Percentiles rank a stretch among this genome's conserved stretches.
Evolutionary conservation across 2,113 vertebrate genomes (phyloP).

Genomic region (Nestor notabilis): DNA sequence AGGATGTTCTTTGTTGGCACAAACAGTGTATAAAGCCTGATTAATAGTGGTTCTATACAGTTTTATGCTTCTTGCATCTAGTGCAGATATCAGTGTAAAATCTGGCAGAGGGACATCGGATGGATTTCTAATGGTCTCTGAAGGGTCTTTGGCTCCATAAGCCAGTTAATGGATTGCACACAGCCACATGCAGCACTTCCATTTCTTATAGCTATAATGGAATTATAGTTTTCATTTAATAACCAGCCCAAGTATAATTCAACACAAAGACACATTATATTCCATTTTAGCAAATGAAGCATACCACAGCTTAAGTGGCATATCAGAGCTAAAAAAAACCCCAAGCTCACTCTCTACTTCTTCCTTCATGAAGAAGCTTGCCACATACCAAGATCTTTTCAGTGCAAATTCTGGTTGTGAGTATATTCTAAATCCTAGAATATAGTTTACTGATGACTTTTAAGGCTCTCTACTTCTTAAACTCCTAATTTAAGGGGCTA

Average conservation of each 20-base stretch:
- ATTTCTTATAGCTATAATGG: neutral
- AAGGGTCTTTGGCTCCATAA: constrained; percentile 4
- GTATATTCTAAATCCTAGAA: neutral
- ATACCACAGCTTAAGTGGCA: neutral
- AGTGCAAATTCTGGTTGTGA: neutral
- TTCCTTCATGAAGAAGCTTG: neutral
- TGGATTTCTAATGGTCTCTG: constrained; percentile 27
- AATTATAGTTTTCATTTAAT: constrained; percentile 60
- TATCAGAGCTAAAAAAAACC: neutral
- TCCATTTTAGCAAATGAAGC: neutral
- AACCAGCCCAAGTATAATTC: constrained; percentile 32
- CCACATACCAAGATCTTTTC: neutral
- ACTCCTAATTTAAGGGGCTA: neutral
- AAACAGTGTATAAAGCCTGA: neutral
- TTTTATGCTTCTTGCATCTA: neutral
- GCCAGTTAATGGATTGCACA: constrained; percentile 32
- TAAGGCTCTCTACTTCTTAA: neutral
- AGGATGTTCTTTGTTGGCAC: neutral
- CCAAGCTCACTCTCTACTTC: neutral
- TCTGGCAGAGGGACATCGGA: neutral
- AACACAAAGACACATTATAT: constrained; percentile 11
- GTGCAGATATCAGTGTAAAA: constrained; percentile 1
- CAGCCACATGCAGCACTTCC: constrained; percentile 6
- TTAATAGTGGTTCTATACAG: neutral
- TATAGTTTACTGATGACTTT: neutral